A percentile compares a stretch with the other conserved stretches of the same genome.
phyloP scores from a whole-genome alignment of 1,140 invertebrate species.

The Platyura marginata region DNA sequence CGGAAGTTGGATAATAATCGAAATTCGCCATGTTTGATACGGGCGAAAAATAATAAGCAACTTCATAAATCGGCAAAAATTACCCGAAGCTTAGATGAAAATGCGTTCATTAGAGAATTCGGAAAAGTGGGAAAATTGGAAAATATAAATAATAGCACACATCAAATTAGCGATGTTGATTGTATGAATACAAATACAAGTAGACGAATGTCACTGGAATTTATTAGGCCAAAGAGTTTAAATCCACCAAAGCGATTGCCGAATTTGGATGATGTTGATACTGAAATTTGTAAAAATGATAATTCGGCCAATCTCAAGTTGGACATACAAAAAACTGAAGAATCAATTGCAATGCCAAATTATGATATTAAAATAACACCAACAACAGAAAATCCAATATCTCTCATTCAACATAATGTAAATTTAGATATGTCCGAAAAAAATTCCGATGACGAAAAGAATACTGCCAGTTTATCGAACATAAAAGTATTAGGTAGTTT shows the following conservation, averaged over 20 bases:
- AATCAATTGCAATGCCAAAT: slow-evolving; percentile 5
- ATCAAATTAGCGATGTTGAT: slow-evolving; percentile 11
- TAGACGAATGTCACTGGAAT: slow-evolving; percentile 23
- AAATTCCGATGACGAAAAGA: slow-evolving; percentile 24
- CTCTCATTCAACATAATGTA: slow-evolving; percentile 31
- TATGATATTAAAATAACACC: slow-evolving; percentile 26
- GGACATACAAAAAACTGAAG: slow-evolving; percentile 5
- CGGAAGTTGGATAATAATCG: slow-evolving; percentile 8
- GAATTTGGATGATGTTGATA: slow-evolving; percentile 27
- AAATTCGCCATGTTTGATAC: slow-evolving; percentile 6
- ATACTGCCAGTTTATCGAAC: slow-evolving; percentile 21
- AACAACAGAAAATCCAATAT: slow-evolving; percentile 36
- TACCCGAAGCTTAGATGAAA: slow-evolving; percentile 52
- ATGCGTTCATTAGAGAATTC: slow-evolving; percentile 43
- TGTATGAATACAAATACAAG: slow-evolving; percentile 29
- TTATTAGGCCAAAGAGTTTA: slow-evolving; percentile 27
- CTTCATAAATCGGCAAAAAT: slow-evolving; percentile 39
- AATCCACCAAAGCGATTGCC: slow-evolving; percentile 35
- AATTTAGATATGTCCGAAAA: slow-evolving; percentile 8
- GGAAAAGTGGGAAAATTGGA: slow-evolving; percentile 21
- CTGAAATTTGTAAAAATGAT: slow-evolving; percentile 13
- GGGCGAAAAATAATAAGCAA: slow-evolving; percentile 21
- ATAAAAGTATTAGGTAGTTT: slow-evolving; percentile 21
- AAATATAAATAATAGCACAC: slow-evolving; percentile 20
- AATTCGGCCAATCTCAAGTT: slow-evolving; percentile 3